Percentiles rank a stretch among this genome's conserved stretches.
phyloP scores from a whole-genome alignment of 1,140 invertebrate species.

The Zaprionus ghesquierei region DNA sequence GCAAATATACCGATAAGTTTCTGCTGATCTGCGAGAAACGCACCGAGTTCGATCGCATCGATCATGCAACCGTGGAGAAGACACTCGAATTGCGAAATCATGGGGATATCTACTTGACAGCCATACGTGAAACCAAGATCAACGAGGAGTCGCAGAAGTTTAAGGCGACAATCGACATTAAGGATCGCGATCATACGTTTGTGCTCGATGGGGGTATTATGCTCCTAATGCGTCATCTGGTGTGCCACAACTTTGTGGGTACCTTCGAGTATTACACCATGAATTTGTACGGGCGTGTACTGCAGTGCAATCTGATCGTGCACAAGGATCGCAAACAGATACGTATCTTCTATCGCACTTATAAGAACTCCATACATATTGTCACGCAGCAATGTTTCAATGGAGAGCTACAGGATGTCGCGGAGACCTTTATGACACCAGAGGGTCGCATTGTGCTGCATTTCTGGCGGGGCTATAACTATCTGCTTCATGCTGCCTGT shows the following conservation, averaged over 20 bases:
- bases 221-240: conserved; percentile 66
- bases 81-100: conserved; percentile 63
- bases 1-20: conserved; percentile 76
- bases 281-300: conserved; percentile 66
- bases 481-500: conserved; percentile 65
- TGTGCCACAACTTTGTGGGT: conserved; percentile 68
- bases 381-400: conserved; percentile 74
- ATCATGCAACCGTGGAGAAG: conserved; percentile 63
- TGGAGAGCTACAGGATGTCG: conserved; percentile 67
- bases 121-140: conserved; percentile 65
- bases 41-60: conserved; percentile 67
- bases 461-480: conserved; percentile 69
- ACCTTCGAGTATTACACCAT: conserved; percentile 72
- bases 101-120: conserved; percentile 54
- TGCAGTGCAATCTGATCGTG: conserved; percentile 62
- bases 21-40: conserved; percentile 71
- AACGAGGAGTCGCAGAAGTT: conserved; percentile 69
- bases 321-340: conserved; percentile 71
- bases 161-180: conserved; percentile 69
- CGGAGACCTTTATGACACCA: conserved; percentile 66
- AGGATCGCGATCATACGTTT: conserved; percentile 69
- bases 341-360: conserved; percentile 71
- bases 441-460: conserved; percentile 65
- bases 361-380: conserved; percentile 55
- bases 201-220: conserved; percentile 72